phyloP scores from a whole-genome alignment of 1,140 invertebrate species.

The Pararge aegeria region DNA sequence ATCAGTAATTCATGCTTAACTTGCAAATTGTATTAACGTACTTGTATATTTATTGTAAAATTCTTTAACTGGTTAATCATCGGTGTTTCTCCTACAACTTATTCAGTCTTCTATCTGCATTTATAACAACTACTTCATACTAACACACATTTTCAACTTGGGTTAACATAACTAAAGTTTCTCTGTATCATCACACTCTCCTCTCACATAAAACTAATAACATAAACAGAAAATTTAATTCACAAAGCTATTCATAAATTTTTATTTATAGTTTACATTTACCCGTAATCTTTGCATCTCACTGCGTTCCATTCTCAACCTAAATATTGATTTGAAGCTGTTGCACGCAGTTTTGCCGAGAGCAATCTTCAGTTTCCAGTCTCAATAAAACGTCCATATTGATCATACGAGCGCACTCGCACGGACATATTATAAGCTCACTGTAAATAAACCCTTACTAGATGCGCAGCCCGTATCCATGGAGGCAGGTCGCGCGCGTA shows the following conservation, averaged over 20 bases:
- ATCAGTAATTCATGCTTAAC: neutral
- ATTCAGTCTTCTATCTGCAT: neutral
- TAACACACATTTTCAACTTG: no score
- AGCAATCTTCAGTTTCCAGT: constrained; percentile 52
- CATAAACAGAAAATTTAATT: constrained; percentile 4
- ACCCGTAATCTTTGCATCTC: neutral
- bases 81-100: neutral
- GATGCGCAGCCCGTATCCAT: constrained; percentile 60
- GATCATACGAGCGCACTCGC: constrained; percentile 51
- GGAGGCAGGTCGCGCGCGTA: constrained; percentile 58
- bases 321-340: constrained; percentile 28
- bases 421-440: constrained; percentile 39
- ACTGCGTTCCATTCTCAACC: constrained; percentile 10
- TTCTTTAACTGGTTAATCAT: neutral
- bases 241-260: neutral
- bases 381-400: constrained; percentile 48
- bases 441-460: constrained; percentile 39
- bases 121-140: neutral
- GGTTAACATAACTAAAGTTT: no score
- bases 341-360: constrained; percentile 41
- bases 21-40: neutral
- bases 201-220: neutral
- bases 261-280: constrained; percentile 19
- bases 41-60: neutral
- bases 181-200: no score